These are phyloP conservation scores for Biston betularia DNA, from an alignment of 2,888 invertebrate species.

Conservation along the genomic window DNA sequence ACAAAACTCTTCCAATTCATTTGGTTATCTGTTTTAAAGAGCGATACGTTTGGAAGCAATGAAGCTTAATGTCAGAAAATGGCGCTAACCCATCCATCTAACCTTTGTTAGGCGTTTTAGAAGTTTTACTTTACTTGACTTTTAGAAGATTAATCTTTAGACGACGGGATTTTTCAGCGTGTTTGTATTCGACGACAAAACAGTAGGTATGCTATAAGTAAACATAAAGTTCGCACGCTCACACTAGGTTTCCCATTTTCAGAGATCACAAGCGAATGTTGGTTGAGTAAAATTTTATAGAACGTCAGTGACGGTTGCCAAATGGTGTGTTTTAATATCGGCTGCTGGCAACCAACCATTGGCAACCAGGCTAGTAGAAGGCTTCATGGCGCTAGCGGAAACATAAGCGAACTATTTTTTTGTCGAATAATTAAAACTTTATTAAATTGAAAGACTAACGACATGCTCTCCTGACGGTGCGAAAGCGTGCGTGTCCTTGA, in stretches of 20 bases:
- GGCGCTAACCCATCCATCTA: slow-evolving; percentile 66
- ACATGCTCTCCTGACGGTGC: too few relatives aligned
- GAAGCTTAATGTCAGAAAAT: slow-evolving; percentile 84
- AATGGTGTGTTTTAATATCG: slow-evolving; percentile 78
- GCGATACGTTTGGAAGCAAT: slow-evolving; percentile 81
- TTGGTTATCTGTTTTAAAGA: slow-evolving; percentile 83
- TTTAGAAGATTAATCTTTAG: too few relatives aligned
- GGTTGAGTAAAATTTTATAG: slow-evolving; percentile 53
- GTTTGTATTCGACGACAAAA: neutral
- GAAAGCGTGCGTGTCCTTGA: too few relatives aligned
- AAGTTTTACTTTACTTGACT: neutral
- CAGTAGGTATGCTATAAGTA: neutral
- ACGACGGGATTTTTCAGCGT: too few relatives aligned
- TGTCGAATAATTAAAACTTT: slow-evolving; percentile 16
- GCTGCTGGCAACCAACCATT: slow-evolving; percentile 57
- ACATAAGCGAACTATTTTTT: slow-evolving; percentile 56
- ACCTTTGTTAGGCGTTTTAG: slow-evolving; percentile 53
- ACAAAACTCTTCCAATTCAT: slow-evolving; percentile 83
- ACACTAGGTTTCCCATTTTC: slow-evolving; percentile 28
- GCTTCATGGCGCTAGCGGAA: slow-evolving; percentile 59
- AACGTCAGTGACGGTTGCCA: slow-evolving; percentile 69
- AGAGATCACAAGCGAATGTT: slow-evolving; percentile 26
- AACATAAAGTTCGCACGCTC: slow-evolving; percentile 42
- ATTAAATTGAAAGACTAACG: too few relatives aligned
- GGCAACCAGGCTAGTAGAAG: slow-evolving; percentile 57